Evolutionary conservation across 2,888 invertebrate species (phyloP).

Genomic region (Orgyia antiqua): DNA sequence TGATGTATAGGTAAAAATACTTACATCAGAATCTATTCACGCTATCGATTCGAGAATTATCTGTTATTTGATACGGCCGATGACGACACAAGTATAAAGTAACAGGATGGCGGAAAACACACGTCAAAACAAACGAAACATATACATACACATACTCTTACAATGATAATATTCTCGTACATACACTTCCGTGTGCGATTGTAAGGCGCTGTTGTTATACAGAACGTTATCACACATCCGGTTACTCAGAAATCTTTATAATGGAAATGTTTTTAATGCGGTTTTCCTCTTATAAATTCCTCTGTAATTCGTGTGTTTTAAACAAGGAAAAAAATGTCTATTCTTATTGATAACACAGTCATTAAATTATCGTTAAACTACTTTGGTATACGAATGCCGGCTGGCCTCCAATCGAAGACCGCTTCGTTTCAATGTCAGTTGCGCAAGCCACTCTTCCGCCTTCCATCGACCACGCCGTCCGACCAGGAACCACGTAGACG

Average conservation of each 20-base stretch:
- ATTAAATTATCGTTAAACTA: conserved; percentile 52
- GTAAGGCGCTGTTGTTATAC: conserved; percentile 27
- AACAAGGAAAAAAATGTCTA: conserved; percentile 31
- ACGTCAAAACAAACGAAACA: conserved; percentile 35
- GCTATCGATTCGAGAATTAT: conserved; percentile 13
- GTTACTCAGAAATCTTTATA: conserved; percentile 42
- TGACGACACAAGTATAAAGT: conserved; percentile 21
- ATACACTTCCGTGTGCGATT: conserved; percentile 35
- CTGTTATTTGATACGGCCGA: conserved; percentile 12
- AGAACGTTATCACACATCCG: conserved; percentile 49
- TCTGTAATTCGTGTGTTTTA: conserved; percentile 17
- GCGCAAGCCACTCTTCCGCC: conserved; percentile 74
- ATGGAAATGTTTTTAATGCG: conserved; percentile 31
- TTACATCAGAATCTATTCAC: conserved; percentile 8
- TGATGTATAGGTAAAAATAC: too few species aligned
- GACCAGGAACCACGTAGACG: conserved; percentile 51
- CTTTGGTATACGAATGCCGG: conserved; percentile 51
- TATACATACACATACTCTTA: conserved; percentile 35
- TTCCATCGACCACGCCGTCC: conserved; percentile 43
- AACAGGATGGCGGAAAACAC: conserved; percentile 36
- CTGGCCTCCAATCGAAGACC: conserved; percentile 63
- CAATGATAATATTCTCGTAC: conserved; percentile 25
- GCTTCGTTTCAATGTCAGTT: conserved; percentile 73
- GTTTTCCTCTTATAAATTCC: conserved; percentile 44
- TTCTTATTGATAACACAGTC: conserved; percentile 23